Conservation (phyloP, 2,888 invertebrate genomes). For the Notocelia uddmanniana region DNA sequence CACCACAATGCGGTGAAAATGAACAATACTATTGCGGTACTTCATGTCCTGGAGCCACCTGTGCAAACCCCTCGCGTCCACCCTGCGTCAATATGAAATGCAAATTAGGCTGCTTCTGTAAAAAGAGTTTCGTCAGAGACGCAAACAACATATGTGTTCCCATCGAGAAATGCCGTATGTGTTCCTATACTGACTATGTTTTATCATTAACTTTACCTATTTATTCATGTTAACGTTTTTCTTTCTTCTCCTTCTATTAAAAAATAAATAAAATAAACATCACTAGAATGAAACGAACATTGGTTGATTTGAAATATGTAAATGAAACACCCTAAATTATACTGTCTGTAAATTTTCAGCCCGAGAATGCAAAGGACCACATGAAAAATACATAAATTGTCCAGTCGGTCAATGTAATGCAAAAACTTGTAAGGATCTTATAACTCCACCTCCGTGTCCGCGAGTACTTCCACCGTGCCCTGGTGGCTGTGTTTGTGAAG, state of each 20-base stretch:
- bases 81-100: conserved; percentile 18
- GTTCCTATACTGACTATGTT: background rate
- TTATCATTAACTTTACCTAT: background rate
- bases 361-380: conserved; percentile 30
- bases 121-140: conserved; percentile 40
- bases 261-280: too few relatives aligned
- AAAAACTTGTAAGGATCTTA: conserved; percentile 36
- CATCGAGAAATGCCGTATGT: conserved; percentile 27
- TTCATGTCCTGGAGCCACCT: conserved; percentile 29
- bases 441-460: conserved; percentile 29
- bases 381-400: conserved; percentile 35
- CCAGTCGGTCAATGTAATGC: conserved; percentile 30
- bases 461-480: conserved; percentile 32
- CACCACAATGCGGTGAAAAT: conserved; percentile 24
- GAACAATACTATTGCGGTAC: conserved; percentile 26
- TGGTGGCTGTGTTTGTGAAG: conserved; percentile 37
- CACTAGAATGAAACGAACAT: too few relatives aligned
- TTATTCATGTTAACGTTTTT: too few relatives aligned
- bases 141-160: conserved; percentile 35
- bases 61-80: conserved; percentile 18
- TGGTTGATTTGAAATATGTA: too few relatives aligned
- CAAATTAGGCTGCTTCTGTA: conserved; percentile 39
- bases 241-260: too few relatives aligned
- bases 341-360: background rate
- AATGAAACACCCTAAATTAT: too few relatives aligned